A percentile compares a stretch with the other conserved stretches of the same genome.
These are phyloP conservation scores for Cacatua alba DNA, from an alignment of 2,113 vertebrate genomes.

Conservation along the genomic window DNA sequence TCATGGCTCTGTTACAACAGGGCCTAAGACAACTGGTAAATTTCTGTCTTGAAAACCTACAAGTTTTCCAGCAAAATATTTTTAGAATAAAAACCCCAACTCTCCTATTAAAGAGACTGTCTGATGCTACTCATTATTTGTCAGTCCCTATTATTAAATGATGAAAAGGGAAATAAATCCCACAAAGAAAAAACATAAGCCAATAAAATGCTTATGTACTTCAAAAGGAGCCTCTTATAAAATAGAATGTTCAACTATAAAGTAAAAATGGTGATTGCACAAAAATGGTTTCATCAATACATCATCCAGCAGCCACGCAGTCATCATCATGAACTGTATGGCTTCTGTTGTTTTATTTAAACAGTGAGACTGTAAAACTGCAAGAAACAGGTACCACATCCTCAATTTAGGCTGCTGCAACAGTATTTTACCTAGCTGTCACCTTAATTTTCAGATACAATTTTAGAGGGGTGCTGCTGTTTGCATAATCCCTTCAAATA, in stretches of 20 bases:
- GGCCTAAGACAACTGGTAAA: neutral
- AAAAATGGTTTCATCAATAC: neutral
- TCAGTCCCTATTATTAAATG: neutral
- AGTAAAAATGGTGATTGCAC: neutral
- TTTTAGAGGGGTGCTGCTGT: neutral
- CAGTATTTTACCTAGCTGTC: neutral
- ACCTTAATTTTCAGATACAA: neutral
- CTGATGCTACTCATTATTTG: neutral
- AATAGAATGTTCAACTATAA: neutral
- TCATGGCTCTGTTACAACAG: neutral
- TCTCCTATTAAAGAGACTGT: neutral
- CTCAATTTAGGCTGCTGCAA: neutral
- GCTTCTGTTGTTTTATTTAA: neutral
- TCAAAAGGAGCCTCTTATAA: neutral
- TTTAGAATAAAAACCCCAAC: neutral
- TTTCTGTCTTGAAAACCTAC: neutral
- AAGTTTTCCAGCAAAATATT: neutral
- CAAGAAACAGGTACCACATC: neutral
- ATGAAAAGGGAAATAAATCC: neutral
- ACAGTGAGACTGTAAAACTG: neutral
- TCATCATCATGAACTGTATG: neutral
- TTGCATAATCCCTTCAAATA: neutral
- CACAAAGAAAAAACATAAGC: neutral
- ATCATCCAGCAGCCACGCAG: neutral
- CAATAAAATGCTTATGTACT: neutral